These are phyloP conservation scores for Epizoanthus fatuus DNA, from an alignment of 92 coral and sea anemone genomes.

Conservation along the genomic window DNA sequence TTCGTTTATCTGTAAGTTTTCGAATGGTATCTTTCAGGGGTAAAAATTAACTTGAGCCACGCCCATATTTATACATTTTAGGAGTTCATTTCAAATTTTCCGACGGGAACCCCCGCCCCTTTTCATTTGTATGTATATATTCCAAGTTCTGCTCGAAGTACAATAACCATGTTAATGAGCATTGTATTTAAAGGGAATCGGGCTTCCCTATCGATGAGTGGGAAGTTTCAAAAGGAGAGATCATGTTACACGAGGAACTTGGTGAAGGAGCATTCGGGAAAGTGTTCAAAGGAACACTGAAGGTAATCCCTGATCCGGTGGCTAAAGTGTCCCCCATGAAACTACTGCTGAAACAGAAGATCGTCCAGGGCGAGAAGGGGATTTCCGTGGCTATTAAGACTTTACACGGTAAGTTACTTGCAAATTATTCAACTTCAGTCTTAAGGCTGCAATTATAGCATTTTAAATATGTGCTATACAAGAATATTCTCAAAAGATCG, in stretches of 20 bases:
- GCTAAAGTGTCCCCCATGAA: conserved; percentile 19
- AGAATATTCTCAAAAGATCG: too few relatives aligned
- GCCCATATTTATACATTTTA: too few relatives aligned
- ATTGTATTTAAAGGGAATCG: background rate
- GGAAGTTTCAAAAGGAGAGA: conserved; percentile 11
- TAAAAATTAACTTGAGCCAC: too few relatives aligned
- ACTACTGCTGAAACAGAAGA: conserved; percentile 7
- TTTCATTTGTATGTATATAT: background rate
- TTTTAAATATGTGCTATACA: too few relatives aligned
- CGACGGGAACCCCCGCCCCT: too few relatives aligned
- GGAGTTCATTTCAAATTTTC: too few relatives aligned
- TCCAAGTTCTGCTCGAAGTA: background rate
- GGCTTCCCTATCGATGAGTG: conserved; percentile 4
- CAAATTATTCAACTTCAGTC: too few relatives aligned
- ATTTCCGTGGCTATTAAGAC: conserved; percentile 22
- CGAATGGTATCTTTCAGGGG: too few relatives aligned
- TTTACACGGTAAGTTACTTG: background rate
- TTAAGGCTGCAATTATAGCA: background rate
- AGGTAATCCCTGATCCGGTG: conserved; percentile 12
- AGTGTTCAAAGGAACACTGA: conserved; percentile 27
- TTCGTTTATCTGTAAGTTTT: too few relatives aligned
- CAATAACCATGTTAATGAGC: background rate
- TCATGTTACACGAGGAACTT: conserved; percentile 12
- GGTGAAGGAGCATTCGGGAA: conserved; percentile 29
- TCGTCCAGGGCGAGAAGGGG: background rate